Conservation (phyloP, 2,888 invertebrate species). For the Hydriomena furcata region DNA sequence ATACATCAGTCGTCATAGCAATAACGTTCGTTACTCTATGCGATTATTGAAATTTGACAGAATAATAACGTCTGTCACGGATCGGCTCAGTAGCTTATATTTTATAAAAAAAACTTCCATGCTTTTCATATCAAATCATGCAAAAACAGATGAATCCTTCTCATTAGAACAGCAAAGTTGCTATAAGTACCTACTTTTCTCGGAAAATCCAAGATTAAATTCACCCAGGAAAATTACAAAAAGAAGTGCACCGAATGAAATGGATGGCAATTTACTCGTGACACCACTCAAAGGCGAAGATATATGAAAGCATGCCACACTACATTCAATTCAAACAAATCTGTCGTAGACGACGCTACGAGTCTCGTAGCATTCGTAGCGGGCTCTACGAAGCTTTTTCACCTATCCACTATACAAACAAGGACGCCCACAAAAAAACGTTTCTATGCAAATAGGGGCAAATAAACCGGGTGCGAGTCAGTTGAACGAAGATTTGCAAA, state of each 20-base stretch:
- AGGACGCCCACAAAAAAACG: conserved; percentile 81
- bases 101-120: too few relatives aligned
- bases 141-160: too few relatives aligned
- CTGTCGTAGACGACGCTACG: conserved; percentile 59
- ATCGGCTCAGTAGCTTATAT: too few relatives aligned
- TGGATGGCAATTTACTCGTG: conserved; percentile 19
- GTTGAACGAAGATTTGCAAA: conserved; percentile 44
- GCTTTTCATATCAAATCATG: too few relatives aligned
- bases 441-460: conserved; percentile 82
- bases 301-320: conserved; percentile 44
- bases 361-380: conserved; percentile 49
- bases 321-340: conserved; percentile 72
- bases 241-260: conserved; percentile 10
- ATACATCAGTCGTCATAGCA: too few relatives aligned
- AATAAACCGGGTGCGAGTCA: conserved; percentile 77
- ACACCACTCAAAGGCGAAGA: conserved; percentile 31
- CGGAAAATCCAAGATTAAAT: not conserved
- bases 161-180: too few relatives aligned
- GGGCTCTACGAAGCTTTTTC: conserved; percentile 67
- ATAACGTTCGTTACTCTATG: too few relatives aligned
- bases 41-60: too few relatives aligned
- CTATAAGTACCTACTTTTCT: not conserved
- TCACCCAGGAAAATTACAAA: not conserved
- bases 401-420: conserved; percentile 80
- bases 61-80: too few relatives aligned